A percentile compares a stretch with the other conserved stretches of the same genome.
These are phyloP conservation scores for Drosophila funebris DNA, from an alignment of 1,140 invertebrate genomes.

Conservation along the genomic window DNA sequence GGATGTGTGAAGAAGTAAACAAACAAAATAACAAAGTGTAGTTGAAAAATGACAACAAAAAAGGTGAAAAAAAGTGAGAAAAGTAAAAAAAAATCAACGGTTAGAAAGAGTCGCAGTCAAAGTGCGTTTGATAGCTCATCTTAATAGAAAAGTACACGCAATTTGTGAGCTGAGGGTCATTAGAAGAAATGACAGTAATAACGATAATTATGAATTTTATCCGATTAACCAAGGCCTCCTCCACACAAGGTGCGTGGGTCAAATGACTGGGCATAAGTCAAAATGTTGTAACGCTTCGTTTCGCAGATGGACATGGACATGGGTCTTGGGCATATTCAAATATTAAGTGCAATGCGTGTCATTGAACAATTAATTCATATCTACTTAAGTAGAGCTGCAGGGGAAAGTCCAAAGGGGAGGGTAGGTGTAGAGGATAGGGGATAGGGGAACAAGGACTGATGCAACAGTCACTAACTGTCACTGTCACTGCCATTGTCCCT, in stretches of 20 bases:
- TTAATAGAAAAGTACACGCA: constrained; percentile 83
- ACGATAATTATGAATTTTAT: constrained; percentile 84
- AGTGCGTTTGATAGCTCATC: constrained; percentile 82
- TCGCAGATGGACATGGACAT: neutral
- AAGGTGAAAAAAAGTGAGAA: constrained; percentile 8
- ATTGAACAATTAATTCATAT: constrained; percentile 83
- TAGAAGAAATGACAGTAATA: constrained; percentile 83
- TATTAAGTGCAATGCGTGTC: constrained; percentile 82
- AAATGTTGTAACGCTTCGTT: constrained; percentile 25
- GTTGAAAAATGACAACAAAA: constrained; percentile 4
- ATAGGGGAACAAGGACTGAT: constrained; percentile 41
- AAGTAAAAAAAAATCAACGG: constrained; percentile 48
- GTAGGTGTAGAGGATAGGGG: neutral
- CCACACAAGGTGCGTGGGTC: constrained; percentile 45
- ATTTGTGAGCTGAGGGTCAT: constrained; percentile 65
- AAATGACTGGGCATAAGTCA: constrained; percentile 53
- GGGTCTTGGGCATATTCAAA: too few relatives aligned
- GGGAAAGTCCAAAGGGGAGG: constrained; percentile 1
- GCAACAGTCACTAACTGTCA: constrained; percentile 56
- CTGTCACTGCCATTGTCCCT: constrained; percentile 7
- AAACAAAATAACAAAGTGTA: constrained; percentile 2
- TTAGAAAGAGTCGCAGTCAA: constrained; percentile 43
- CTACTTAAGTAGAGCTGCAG: constrained; percentile 54
- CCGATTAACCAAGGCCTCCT: constrained; percentile 66
- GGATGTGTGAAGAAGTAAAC: neutral